These are phyloP conservation scores for Drosophila nigricruria DNA, from an alignment of 2,888 invertebrate genomes.

Conservation along the genomic window DNA sequence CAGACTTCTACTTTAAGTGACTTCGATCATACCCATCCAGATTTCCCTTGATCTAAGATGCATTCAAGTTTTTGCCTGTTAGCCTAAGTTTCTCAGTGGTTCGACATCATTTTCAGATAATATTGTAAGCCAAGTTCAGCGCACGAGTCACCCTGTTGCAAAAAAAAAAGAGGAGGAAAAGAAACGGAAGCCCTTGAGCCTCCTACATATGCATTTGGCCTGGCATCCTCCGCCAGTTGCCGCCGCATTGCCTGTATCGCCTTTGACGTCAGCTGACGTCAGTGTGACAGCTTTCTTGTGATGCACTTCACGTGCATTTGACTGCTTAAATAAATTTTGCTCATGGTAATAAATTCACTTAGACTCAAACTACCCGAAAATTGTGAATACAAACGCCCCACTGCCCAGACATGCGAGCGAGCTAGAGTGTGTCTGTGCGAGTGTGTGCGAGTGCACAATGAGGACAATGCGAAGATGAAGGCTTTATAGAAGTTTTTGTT, in stretches of 20 bases:
- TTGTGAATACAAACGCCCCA: slow-evolving; percentile 4
- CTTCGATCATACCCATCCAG: not conserved
- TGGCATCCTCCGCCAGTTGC: slow-evolving; percentile 1
- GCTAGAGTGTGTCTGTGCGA: not conserved
- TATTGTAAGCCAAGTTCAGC: not conserved
- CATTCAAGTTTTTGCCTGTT: too few species aligned
- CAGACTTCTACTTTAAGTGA: not conserved
- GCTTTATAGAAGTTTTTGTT: slow-evolving; percentile 75
- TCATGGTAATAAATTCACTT: slow-evolving; percentile 81
- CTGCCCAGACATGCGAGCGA: not conserved
- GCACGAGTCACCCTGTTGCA: slow-evolving; percentile 35
- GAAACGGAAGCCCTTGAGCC: slow-evolving; percentile 40
- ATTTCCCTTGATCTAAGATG: too few species aligned
- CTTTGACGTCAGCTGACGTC: slow-evolving; percentile 56
- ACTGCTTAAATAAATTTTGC: slow-evolving; percentile 79
- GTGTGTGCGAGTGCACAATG: slow-evolving; percentile 22
- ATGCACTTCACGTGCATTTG: slow-evolving; percentile 80
- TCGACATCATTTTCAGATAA: not conserved
- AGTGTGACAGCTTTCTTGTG: slow-evolving; percentile 77
- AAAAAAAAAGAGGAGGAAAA: not conserved
- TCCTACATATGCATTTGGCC: slow-evolving; percentile 46
- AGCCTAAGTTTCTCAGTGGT: not conserved
- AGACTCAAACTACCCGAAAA: slow-evolving; percentile 69
- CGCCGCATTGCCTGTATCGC: slow-evolving; percentile 28
- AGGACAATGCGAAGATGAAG: slow-evolving; percentile 58